phyloP scores from a whole-genome alignment of 2,113 vertebrate species.

The Varanus komodoensis region DNA sequence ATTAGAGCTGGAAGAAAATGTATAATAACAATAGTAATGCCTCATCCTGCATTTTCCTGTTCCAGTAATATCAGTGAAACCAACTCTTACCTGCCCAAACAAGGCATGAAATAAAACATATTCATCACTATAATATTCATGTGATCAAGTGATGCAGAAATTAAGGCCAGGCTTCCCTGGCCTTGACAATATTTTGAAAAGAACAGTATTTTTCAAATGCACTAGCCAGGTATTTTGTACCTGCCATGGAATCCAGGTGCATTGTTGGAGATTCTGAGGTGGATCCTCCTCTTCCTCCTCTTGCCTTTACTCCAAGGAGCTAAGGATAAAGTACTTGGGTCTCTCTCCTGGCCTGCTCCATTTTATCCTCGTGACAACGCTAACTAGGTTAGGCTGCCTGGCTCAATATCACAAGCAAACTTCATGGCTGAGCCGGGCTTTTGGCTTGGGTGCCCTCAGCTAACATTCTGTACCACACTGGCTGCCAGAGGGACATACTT shows the following conservation, averaged over 20 bases:
- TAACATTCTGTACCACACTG: background rate
- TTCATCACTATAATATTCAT: background rate
- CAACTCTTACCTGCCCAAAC: background rate
- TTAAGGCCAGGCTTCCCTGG: background rate
- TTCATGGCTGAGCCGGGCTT: background rate
- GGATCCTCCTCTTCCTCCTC: background rate
- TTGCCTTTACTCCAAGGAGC: too few species aligned
- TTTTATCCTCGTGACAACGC: background rate
- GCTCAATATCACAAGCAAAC: background rate
- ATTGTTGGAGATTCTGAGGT: background rate
- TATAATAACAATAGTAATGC: background rate
- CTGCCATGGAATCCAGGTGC: background rate
- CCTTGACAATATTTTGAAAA: background rate
- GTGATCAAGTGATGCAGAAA: background rate
- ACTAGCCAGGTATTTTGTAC: background rate
- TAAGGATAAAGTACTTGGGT: background rate
- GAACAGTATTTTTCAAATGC: background rate
- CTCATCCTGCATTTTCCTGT: background rate
- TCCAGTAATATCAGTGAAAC: background rate
- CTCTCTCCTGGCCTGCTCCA: background rate
- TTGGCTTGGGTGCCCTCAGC: background rate
- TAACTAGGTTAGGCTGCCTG: background rate
- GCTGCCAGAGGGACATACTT: background rate
- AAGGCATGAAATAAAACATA: background rate
- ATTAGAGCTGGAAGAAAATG: too few species aligned